Percentiles rank a stretch among this genome's conserved stretches.
These are phyloP conservation scores for Poeciliopsis retropinna DNA, from an alignment of 2,113 vertebrate species.

Conservation along the genomic window DNA sequence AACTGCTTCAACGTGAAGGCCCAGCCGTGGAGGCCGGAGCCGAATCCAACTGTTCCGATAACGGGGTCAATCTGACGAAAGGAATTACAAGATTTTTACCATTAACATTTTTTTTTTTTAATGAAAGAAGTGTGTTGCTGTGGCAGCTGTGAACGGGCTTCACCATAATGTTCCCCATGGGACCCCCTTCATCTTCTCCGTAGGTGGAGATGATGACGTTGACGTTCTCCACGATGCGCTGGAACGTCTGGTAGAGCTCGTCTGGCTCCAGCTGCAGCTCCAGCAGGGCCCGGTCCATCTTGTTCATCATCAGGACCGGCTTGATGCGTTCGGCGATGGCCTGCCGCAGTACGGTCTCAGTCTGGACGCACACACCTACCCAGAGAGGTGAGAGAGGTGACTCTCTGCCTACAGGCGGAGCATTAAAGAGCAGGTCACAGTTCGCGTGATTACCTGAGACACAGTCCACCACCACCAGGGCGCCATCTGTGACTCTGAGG, in stretches of 20 bases:
- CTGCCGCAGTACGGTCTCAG: slow-evolving; percentile 93
- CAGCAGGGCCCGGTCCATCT: slow-evolving; percentile 94
- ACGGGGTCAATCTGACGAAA: slow-evolving; percentile 88
- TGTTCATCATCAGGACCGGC: slow-evolving; percentile 98
- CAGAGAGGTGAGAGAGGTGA: slow-evolving; percentile 9
- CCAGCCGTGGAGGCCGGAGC: slow-evolving; percentile 95
- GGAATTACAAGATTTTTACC: background rate
- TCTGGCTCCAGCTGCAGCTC: slow-evolving; percentile 92
- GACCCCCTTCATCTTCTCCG: slow-evolving; percentile 91
- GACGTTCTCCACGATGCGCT: slow-evolving; percentile 93
- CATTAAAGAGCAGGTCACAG: background rate
- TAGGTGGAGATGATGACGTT: slow-evolving; percentile 97
- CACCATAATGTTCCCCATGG: slow-evolving; percentile 97
- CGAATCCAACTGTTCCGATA: slow-evolving; percentile 91
- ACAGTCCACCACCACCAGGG: slow-evolving; percentile 94
- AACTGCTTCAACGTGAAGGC: slow-evolving; percentile 99
- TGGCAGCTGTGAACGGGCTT: slow-evolving; percentile 18
- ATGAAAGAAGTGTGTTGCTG: background rate
- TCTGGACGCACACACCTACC: slow-evolving; percentile 94
- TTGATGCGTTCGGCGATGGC: slow-evolving; percentile 95
- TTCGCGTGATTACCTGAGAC: slow-evolving; percentile 87
- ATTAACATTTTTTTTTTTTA: background rate
- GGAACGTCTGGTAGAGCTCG: slow-evolving; percentile 92
- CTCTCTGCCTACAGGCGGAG: background rate
- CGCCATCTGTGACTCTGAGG: slow-evolving; percentile 93